phyloP scores from a whole-genome alignment of 2,113 vertebrate species.

The Protobothrops flavoviridis region DNA sequence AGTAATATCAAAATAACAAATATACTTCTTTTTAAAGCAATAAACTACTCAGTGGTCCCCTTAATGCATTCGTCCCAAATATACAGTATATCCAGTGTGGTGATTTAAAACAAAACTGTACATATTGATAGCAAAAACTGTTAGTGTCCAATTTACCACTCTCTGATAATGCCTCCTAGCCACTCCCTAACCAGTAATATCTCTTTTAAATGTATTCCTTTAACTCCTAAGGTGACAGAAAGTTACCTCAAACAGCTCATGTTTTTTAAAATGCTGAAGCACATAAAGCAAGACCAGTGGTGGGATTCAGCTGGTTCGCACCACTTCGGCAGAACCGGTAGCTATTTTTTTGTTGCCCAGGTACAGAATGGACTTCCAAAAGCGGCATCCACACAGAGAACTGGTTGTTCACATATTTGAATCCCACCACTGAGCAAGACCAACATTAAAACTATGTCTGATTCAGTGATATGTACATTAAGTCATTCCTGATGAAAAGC shows the following conservation, averaged over 20 bases:
- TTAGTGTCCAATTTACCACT: not conserved
- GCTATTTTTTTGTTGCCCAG: too few relatives aligned
- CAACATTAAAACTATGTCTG: not conserved
- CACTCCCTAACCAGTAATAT: not conserved
- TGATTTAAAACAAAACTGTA: not conserved
- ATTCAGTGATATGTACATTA: not conserved
- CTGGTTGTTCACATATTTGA: too few relatives aligned
- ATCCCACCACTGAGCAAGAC: not conserved
- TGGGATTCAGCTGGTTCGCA: too few relatives aligned
- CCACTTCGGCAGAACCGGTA: too few relatives aligned
- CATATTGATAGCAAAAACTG: not conserved
- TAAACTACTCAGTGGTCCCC: not conserved
- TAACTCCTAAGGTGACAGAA: not conserved
- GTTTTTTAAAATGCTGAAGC: not conserved
- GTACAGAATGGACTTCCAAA: too few relatives aligned
- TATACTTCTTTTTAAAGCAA: not conserved
- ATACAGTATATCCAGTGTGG: not conserved
- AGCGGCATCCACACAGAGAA: too few relatives aligned
- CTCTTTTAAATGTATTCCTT: not conserved
- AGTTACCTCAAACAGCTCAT: not conserved
- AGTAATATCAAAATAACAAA: not conserved
- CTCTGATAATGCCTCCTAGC: not conserved
- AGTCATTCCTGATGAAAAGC: not conserved
- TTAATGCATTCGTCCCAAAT: not conserved
- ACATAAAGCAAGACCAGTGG: not conserved